phyloP scores from a whole-genome alignment of 2,113 vertebrate species.

The Galeopterus variegatus region DNA sequence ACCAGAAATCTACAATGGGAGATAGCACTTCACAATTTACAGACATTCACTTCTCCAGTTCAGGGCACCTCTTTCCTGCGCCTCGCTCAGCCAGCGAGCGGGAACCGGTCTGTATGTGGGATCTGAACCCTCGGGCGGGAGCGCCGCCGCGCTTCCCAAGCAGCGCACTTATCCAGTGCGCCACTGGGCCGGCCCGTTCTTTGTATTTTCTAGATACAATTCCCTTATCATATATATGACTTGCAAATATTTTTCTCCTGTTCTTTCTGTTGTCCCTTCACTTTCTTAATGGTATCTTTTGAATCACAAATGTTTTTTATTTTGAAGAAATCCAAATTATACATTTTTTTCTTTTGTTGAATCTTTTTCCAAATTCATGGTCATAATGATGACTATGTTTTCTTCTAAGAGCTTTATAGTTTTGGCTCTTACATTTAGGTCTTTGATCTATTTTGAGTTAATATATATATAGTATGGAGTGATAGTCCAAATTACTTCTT shows the following conservation, averaged over 20 bases:
- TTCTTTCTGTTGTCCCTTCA: background rate
- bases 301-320: background rate
- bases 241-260: background rate
- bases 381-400: background rate
- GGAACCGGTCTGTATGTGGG: too few species aligned
- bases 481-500: background rate
- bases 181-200: too few species aligned
- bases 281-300: background rate
- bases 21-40: background rate
- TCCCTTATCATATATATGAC: background rate
- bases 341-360: background rate
- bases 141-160: too few species aligned
- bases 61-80: conserved; percentile 17
- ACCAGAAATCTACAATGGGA: background rate
- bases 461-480: background rate
- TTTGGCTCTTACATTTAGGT: background rate
- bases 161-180: too few species aligned
- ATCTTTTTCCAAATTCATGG: background rate
- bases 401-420: background rate
- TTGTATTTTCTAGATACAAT: background rate
- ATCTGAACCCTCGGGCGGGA: too few species aligned
- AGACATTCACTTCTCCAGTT: background rate
- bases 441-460: background rate
- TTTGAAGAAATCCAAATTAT: background rate
- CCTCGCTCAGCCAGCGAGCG: too few species aligned